Evolutionary conservation across 2,113 vertebrate genomes (phyloP).

Genomic region (Bubo bubo): DNA sequence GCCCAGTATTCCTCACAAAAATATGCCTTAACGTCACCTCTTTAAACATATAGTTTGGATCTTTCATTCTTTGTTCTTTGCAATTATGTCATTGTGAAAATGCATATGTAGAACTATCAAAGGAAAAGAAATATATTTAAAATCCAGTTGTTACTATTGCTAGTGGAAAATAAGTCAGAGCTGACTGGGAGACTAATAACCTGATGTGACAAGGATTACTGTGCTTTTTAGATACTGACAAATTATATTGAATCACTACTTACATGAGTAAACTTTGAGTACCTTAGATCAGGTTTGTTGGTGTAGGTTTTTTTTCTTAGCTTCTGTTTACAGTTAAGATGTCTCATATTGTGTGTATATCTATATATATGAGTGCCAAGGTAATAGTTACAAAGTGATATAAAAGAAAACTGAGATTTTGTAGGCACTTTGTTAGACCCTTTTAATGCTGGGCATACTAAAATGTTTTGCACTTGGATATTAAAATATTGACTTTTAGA

Average conservation of each 20-base stretch:
- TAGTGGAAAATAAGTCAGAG: not conserved
- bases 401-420: not conserved
- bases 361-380: not conserved
- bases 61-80: not conserved
- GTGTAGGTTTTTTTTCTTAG: not conserved
- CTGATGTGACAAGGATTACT: not conserved
- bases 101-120: not conserved
- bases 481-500: not conserved
- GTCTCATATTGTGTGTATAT: not conserved
- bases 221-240: not conserved
- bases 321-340: not conserved
- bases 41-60: not conserved
- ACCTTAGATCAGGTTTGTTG: not conserved
- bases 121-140: not conserved
- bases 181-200: not conserved
- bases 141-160: not conserved
- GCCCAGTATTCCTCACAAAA: not conserved
- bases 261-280: not conserved
- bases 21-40: not conserved
- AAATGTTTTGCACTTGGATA: not conserved
- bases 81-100: fast-evolving
- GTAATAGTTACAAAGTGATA: not conserved
- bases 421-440: not conserved
- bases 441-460: not conserved
- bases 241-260: not conserved